Base-by-base conservation (phyloP, 2,888 invertebrate species). In the Limulus polyphemus region DNA sequence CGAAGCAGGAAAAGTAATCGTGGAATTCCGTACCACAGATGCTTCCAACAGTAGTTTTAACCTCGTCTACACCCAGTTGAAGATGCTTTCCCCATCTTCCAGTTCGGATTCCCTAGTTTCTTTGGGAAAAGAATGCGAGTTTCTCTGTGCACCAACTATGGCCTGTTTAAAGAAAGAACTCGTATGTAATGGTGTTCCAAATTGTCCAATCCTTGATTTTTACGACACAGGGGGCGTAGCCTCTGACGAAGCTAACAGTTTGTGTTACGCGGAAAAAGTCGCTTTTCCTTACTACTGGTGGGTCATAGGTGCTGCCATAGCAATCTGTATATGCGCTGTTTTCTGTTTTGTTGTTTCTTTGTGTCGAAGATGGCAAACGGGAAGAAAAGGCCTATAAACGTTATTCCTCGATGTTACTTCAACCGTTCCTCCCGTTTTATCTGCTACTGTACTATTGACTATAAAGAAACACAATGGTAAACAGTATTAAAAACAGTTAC, bases 151-250 rank as follows among this genome's bases (percentile, higher is more conserved):
- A 0, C 90, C 75, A 7, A 71, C 90, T 3, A 85, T 88, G 69
- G 80, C 88, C 17, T 92, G 92, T 74, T 89, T 92, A 73, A 90
- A 90, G 9, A 83, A 84, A 17, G 82, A 87, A 71, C 79, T 91
- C 46, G 83, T 92, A 2, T 92, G 92, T 76, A 91, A 92, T 73
- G 91, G 91, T 7, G 83, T 90, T 3, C 82, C 88, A 14, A 92
- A 92, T 75, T 92, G 92, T 75, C 67, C 66, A 5, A 61, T 63
- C 10, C 32, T 51, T 56, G 2, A 32, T 32, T 32, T 32, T 32
- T 32, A 32, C 32, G 84, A 83, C 16, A 59, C 56, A 12, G 57
- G 60, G 9, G 66, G 57, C 11, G 32, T 32, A 14, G n/a, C 54
- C 32, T 54, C 54, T 5, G 66, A 67, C 17, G 66, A 67, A 52